These are phyloP conservation scores for Conomelus anceps DNA, from an alignment of 2,888 invertebrate genomes.

Conservation along the genomic window DNA sequence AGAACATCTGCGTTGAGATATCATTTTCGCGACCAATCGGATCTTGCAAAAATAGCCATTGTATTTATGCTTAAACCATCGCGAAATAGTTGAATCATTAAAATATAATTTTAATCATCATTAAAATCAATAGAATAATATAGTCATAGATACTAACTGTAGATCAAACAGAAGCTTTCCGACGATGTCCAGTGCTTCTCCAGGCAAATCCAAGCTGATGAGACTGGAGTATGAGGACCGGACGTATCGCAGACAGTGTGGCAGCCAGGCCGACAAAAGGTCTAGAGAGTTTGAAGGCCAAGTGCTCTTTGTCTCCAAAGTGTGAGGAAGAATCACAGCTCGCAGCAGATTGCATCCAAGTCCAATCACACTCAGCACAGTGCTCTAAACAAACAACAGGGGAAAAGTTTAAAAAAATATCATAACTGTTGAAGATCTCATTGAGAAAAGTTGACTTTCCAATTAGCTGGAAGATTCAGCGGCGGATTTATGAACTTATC, in stretches of 20 bases:
- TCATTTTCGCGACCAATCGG: not conserved
- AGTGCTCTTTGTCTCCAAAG: conserved; percentile 43
- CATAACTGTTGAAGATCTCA: too few species aligned
- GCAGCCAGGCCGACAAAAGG: conserved; percentile 53
- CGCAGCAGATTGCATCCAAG: conserved; percentile 67
- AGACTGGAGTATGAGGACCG: conserved; percentile 73
- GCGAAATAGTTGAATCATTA: too few species aligned
- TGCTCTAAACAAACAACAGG: conserved; percentile 50
- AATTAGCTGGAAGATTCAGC: too few species aligned
- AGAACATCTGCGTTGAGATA: not conserved
- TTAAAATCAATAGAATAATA: not conserved
- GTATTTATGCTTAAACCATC: too few species aligned
- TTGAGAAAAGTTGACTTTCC: too few species aligned
- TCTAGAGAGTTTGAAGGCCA: conserved; percentile 41
- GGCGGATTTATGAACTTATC: too few species aligned
- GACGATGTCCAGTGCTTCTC: conserved; percentile 78
- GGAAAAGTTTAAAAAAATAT: not conserved
- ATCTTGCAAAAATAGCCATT: too few species aligned
- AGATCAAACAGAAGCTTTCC: conserved; percentile 80
- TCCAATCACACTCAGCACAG: conserved; percentile 70
- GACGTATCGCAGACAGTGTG: conserved; percentile 73
- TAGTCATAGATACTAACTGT: conserved; percentile 44
- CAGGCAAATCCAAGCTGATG: conserved; percentile 77
- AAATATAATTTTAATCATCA: too few species aligned
- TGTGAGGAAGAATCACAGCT: conserved; percentile 61